Base-by-base conservation (phyloP, 2,888 invertebrate species). In the Aphidius colemani region DNA sequence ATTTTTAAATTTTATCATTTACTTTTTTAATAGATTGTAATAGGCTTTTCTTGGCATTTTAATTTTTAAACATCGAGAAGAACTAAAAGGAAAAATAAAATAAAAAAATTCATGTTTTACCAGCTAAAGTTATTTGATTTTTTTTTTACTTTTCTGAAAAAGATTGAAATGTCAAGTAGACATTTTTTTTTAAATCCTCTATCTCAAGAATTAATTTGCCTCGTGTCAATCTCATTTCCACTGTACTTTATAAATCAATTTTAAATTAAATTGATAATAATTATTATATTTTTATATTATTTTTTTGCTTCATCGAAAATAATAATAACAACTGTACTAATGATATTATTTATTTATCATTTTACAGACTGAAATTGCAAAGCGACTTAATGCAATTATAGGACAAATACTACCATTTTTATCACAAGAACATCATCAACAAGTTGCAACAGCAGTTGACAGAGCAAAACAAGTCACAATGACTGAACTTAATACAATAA, bases 401-500 rank as follows among this genome's bases (percentile, higher is more conserved):
- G 94, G 92, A 75, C 95, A 96, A 87, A 92, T 96, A 79, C 88
- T 96, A 83, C 96, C 95, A 75, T 95, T 94, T 84, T 88, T 97
- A 75, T 93, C 94, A 58, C 92, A 92, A 85, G 95, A 92, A 83
- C 92, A 92, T 81, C 96, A 96, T 83, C 94, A 94, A 85, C 94
- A 95, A 85, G 96, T 96, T 70, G 94, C 94, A 53, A 90, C 92
- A 67, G 95, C 96, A 7, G 93, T 96, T 69, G 96, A 97, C 83
- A 85, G 96, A 77, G 96, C 96, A 76, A 96, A 96, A 85, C 94
- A 96, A 86, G 94, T 97, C 81, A 95, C 93, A 77, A 95, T 95
- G 94, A 92, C 94, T 68, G 96, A 96, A 85, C 87, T 96, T 71
- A 95, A 95, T 83, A 91, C 94, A 74, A 94, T 96, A 79, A 94